phyloP scores from a whole-genome alignment of 2,113 vertebrate genomes.

The Empidonax traillii region DNA sequence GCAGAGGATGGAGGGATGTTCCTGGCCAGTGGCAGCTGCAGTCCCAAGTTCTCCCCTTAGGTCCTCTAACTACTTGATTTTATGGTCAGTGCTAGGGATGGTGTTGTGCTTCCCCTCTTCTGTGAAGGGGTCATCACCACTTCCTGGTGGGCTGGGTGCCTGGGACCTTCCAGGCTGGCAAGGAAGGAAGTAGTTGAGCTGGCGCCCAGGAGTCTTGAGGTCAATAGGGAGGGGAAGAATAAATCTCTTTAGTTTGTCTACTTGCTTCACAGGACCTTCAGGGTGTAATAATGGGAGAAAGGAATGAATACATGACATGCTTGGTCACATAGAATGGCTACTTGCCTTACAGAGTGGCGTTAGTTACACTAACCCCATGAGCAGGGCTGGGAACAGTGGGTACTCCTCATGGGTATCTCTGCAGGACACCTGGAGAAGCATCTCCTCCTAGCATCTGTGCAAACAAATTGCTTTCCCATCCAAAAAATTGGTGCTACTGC shows the following conservation, averaged over 20 bases:
- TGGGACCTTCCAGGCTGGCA: not conserved
- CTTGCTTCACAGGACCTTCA: not conserved
- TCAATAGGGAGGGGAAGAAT: not conserved
- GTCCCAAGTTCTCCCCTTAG: not conserved
- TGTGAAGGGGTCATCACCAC: not conserved
- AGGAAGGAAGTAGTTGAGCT: not conserved
- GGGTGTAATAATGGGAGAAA: not conserved
- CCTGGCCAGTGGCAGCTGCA: not conserved
- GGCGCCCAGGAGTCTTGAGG: not conserved
- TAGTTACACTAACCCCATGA: not conserved
- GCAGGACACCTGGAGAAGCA: not conserved
- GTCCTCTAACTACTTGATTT: not conserved
- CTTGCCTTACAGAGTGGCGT: not conserved
- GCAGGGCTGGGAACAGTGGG: not conserved
- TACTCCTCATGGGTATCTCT: rapidly evolving
- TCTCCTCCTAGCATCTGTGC: not conserved
- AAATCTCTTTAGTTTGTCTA: not conserved
- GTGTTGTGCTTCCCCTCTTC: not conserved
- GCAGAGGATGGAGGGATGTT: rapidly evolving
- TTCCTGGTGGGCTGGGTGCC: rapidly evolving
- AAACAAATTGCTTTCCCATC: not conserved
- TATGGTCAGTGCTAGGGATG: not conserved
- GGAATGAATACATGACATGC: not conserved
- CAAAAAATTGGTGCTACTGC: not conserved
- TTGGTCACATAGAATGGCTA: not conserved